phyloP scores from a whole-genome alignment of 2,888 invertebrate species.

The Epistrophe grossulariae region DNA sequence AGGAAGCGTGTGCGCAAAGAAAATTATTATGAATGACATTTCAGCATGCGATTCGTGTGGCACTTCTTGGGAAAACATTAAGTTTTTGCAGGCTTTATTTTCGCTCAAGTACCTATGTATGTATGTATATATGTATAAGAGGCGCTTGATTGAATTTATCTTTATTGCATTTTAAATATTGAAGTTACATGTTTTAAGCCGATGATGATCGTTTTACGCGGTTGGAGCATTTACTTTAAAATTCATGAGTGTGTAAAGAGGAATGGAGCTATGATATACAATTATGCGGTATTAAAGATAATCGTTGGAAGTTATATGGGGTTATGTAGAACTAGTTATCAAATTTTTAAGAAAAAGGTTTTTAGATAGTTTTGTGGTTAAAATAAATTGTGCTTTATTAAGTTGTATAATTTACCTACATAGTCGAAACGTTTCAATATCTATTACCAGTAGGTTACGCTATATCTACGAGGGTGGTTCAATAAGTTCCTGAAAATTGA shows the following conservation, averaged over 20 bases:
- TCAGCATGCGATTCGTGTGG: slow-evolving; percentile 53
- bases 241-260: slow-evolving; percentile 7
- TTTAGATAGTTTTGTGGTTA: too few relatives aligned
- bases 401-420: too few relatives aligned
- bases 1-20: slow-evolving; percentile 29
- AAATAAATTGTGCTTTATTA: too few relatives aligned
- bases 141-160: slow-evolving; percentile 44
- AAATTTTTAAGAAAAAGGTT: too few relatives aligned
- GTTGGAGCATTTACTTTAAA: neutral
- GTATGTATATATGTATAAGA: neutral
- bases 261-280: neutral
- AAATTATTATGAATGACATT: slow-evolving; percentile 59
- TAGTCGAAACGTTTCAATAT: too few relatives aligned
- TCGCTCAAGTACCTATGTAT: neutral
- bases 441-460: too few relatives aligned
- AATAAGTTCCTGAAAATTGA: too few relatives aligned
- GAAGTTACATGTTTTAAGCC: slow-evolving; percentile 43
- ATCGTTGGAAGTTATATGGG: neutral
- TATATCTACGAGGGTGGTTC: too few relatives aligned
- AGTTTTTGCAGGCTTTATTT: neutral
- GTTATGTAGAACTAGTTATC: too few relatives aligned
- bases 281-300: slow-evolving; percentile 10
- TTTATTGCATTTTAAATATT: slow-evolving; percentile 54
- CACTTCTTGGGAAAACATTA: slow-evolving; percentile 6
- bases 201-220: slow-evolving; percentile 24